phyloP scores from a whole-genome alignment of 2,797 vertebrate species.

The Agapornis canus region DNA sequence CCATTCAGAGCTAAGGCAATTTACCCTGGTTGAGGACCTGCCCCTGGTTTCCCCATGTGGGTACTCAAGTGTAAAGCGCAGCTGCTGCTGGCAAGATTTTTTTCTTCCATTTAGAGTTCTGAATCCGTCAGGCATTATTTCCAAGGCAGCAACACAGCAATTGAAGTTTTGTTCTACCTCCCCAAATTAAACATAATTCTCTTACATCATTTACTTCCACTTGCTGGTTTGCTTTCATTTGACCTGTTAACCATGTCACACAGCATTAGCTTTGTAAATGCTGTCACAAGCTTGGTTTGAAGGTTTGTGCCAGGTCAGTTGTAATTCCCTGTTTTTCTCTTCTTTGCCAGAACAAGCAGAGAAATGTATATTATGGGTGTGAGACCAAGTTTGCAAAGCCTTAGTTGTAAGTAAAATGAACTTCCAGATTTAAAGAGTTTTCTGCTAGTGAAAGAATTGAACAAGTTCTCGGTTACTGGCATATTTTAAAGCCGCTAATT shows the following conservation, averaged over 20 bases:
- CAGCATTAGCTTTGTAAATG: slow-evolving; percentile 55
- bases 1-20: slow-evolving; percentile 39
- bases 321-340: slow-evolving; percentile 37
- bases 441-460: neutral
- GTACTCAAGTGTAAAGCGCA: slow-evolving; percentile 52
- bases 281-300: slow-evolving; percentile 20
- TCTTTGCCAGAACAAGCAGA: neutral
- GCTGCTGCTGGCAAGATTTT: slow-evolving; percentile 36
- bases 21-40: slow-evolving; percentile 43
- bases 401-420: neutral
- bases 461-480: neutral
- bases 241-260: slow-evolving; percentile 44
- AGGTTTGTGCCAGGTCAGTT: slow-evolving; percentile 44
- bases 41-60: neutral
- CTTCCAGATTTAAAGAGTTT: neutral
- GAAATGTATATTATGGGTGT: slow-evolving; percentile 9
- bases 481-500: neutral
- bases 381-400: neutral
- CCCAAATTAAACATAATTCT: slow-evolving; percentile 55
- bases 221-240: slow-evolving; percentile 61
- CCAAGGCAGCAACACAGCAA: slow-evolving; percentile 28
- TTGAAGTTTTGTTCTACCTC: slow-evolving; percentile 29
- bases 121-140: slow-evolving; percentile 14
- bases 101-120: slow-evolving; percentile 24
- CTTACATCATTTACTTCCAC: slow-evolving; percentile 53